A percentile compares a stretch with the other conserved stretches of the same genome.
These are phyloP conservation scores for Drosophila pseudotalamancana DNA, from an alignment of 2,888 invertebrate genomes.

Conservation along the genomic window DNA sequence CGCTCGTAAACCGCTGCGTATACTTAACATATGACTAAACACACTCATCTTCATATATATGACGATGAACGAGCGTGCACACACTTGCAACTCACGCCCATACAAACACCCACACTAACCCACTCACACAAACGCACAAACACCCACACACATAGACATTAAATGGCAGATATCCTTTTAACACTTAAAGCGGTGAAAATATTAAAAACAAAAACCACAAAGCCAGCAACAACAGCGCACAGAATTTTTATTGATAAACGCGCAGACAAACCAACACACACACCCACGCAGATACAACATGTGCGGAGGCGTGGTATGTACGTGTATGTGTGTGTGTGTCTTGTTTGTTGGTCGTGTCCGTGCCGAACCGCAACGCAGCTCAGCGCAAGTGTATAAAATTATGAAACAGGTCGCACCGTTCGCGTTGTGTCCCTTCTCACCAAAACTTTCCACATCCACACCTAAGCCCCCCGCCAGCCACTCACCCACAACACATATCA, in stretches of 20 bases:
- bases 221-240: conserved; percentile 66
- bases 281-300: conserved; percentile 18
- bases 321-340: conserved; percentile 14
- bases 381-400: conserved; percentile 79
- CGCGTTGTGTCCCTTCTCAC: conserved; percentile 41
- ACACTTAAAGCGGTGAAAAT: conserved; percentile 80
- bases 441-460: conserved; percentile 8
- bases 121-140: conserved; percentile 16
- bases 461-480: background rate
- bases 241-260: conserved; percentile 82
- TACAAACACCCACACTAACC: conserved; percentile 10
- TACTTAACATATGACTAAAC: conserved; percentile 63
- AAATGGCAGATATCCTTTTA: conserved; percentile 80
- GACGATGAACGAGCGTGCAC: conserved; percentile 57
- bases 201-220: conserved; percentile 80
- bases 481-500: conserved; percentile 12
- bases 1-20: conserved; percentile 54
- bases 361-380: conserved; percentile 68
- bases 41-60: conserved; percentile 64
- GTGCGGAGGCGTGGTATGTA: too few relatives aligned
- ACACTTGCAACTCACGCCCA: background rate
- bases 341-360: conserved; percentile 66
- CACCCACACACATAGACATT: conserved; percentile 48
- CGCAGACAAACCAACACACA: conserved; percentile 58
- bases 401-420: conserved; percentile 75